These are phyloP conservation scores for Metopia argyrocephala DNA, from an alignment of 2,888 invertebrate species.

Conservation along the genomic window DNA sequence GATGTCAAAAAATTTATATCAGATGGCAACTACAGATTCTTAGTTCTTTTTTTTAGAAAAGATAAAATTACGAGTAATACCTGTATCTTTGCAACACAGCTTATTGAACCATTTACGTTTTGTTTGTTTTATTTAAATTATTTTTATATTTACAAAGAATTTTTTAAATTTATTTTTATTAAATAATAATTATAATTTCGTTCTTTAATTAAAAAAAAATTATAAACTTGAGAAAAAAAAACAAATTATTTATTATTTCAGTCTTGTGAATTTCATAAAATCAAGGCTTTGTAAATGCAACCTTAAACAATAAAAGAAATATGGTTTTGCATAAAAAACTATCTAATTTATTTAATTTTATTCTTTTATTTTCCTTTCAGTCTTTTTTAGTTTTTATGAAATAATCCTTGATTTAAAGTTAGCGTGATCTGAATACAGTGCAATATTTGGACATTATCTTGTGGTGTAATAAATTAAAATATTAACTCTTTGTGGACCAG, in stretches of 20 bases:
- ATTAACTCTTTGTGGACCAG: neutral
- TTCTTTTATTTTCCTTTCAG: too few species aligned
- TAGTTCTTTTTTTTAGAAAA: too few species aligned
- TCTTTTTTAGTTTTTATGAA: too few species aligned
- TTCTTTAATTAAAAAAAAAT: too few species aligned
- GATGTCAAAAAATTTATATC: too few species aligned
- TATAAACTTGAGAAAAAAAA: too few species aligned
- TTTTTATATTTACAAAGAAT: neutral
- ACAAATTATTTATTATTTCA: neutral
- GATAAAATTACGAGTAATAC: neutral
- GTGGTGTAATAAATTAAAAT: neutral
- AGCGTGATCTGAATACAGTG: neutral
- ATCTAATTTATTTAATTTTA: too few species aligned
- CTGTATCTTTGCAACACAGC: neutral
- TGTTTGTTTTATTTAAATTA: neutral
- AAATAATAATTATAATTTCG: neutral
- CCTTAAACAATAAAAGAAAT: slow-evolving; percentile 37
- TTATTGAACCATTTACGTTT: neutral
- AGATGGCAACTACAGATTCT: too few species aligned
- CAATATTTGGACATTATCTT: neutral
- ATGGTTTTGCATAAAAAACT: slow-evolving; percentile 46
- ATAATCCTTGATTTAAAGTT: slow-evolving; percentile 51
- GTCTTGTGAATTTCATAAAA: slow-evolving; percentile 5
- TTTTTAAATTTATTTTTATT: neutral
- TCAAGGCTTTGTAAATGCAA: slow-evolving; percentile 35